A percentile compares a stretch with the other conserved stretches of the same genome.
Evolutionary conservation across 2,888 invertebrate genomes (phyloP).

Genomic region (Ferdinandea cuprea): DNA sequence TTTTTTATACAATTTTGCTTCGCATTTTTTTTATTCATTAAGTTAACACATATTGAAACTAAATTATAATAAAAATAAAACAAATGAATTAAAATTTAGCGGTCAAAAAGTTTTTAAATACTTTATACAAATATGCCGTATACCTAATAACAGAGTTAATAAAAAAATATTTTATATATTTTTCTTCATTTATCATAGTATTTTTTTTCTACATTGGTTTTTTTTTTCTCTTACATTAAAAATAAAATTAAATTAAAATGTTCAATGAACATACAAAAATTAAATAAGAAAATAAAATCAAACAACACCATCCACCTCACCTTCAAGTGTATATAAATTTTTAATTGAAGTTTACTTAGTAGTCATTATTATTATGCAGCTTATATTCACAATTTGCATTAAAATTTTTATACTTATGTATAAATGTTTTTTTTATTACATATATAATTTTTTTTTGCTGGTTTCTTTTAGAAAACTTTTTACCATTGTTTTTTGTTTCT

Average conservation of each 20-base stretch:
- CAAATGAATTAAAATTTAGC: constrained; percentile 42
- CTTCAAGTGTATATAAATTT: constrained; percentile 44
- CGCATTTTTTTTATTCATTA: constrained; percentile 69
- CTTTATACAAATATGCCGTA: constrained; percentile 57
- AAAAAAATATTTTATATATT: constrained; percentile 52
- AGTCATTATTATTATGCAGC: constrained; percentile 65
- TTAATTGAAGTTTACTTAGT: constrained; percentile 71
- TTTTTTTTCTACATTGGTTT: constrained; percentile 52
- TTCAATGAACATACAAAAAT: constrained; percentile 64
- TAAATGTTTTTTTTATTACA: constrained; percentile 15
- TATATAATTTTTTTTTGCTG: constrained; percentile 49
- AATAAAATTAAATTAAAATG: constrained; percentile 52
- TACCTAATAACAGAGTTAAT: constrained; percentile 60
- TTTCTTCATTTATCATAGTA: constrained; percentile 27
- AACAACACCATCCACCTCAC: constrained; percentile 36
- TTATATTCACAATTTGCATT: constrained; percentile 73
- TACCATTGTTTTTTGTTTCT: constrained; percentile 57
- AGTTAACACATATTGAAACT: constrained; percentile 63
- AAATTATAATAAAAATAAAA: constrained; percentile 42
- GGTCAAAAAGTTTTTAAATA: constrained; percentile 43
- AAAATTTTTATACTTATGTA: constrained; percentile 48
- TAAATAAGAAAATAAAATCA: too few species aligned
- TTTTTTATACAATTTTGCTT: constrained; percentile 53
- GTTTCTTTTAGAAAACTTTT: constrained; percentile 74
- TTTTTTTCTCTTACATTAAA: constrained; percentile 18